Evolutionary conservation across 1,140 invertebrate species (phyloP).

Genomic region (Galleria mellonella): DNA sequence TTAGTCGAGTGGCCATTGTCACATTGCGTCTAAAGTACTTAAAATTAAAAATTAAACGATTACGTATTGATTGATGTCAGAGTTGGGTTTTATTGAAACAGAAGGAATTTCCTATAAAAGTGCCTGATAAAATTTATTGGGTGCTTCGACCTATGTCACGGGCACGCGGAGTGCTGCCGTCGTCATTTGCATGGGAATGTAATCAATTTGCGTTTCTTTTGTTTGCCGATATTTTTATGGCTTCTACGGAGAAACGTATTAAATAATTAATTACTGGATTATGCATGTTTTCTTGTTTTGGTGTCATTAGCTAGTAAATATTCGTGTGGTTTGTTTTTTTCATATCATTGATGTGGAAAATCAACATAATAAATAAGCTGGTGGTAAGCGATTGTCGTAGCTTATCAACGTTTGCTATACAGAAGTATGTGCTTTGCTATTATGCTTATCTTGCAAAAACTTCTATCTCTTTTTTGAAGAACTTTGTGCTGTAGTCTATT

Average conservation of each 20-base stretch:
- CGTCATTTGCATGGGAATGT: slow-evolving; percentile 21
- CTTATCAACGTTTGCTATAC: too few relatives aligned
- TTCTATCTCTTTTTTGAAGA: too few relatives aligned
- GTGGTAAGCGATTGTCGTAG: too few relatives aligned
- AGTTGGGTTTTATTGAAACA: slow-evolving; percentile 11
- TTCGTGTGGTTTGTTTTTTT: too few relatives aligned
- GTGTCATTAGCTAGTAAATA: slow-evolving; percentile 4
- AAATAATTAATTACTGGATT: slow-evolving; percentile 1
- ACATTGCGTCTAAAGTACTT: not conserved
- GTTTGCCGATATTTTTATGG: slow-evolving; percentile 10
- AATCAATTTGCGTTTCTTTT: slow-evolving; percentile 24
- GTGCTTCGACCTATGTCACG: slow-evolving; percentile 18
- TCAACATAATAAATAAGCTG: too few relatives aligned
- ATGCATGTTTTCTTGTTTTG: not conserved
- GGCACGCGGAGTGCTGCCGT: slow-evolving; percentile 1
- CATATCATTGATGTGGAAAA: too few relatives aligned
- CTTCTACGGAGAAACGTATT: not conserved
- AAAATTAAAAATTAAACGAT: not conserved
- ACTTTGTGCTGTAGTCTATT: too few relatives aligned
- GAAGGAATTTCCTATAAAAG: slow-evolving; percentile 19
- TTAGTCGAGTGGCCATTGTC: too few relatives aligned
- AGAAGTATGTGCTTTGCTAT: too few relatives aligned
- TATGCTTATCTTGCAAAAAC: too few relatives aligned
- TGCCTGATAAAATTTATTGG: slow-evolving; percentile 19
- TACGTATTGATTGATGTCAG: slow-evolving; percentile 4